Conservation (phyloP, 1,140 invertebrate genomes). For the Gryon sp. region DNA sequence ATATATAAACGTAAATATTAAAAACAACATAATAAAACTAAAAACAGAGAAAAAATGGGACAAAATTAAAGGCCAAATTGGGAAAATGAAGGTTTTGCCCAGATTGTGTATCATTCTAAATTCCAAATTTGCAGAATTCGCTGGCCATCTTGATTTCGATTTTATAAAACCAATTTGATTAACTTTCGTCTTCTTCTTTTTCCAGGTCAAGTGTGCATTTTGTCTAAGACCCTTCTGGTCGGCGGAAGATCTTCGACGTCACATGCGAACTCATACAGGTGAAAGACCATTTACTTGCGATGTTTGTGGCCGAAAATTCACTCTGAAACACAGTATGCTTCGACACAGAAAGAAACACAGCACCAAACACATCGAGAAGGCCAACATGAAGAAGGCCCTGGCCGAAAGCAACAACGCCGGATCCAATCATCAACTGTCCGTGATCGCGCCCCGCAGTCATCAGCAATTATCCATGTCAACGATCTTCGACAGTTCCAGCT, state of each 20-base stretch:
- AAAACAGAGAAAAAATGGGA: no score
- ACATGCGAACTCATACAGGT: slow-evolving; percentile 94
- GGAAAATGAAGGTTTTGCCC: no score
- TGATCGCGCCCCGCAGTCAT: slow-evolving; percentile 75
- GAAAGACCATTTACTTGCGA: slow-evolving; percentile 90
- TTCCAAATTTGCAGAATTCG: no score
- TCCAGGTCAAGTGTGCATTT: slow-evolving; percentile 92
- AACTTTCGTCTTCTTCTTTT: slow-evolving; percentile 17
- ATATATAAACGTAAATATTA: no score
- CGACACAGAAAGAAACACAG: slow-evolving; percentile 92
- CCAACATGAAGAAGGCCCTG: slow-evolving; percentile 63
- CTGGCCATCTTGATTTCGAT: no score
- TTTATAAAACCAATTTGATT: slow-evolving; percentile 4
- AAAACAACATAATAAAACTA: no score
- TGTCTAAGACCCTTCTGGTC: slow-evolving; percentile 96
- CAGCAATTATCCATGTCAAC: slow-evolving; percentile 66
- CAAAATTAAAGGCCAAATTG: no score
- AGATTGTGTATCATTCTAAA: no score
- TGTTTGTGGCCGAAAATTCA: slow-evolving; percentile 90
- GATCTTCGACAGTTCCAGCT: slow-evolving; percentile 53
- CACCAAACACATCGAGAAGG: slow-evolving; percentile 70
- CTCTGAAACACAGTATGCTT: slow-evolving; percentile 95
- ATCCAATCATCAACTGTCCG: slow-evolving; percentile 76
- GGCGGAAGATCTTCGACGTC: slow-evolving; percentile 92
- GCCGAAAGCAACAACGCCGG: slow-evolving; percentile 78